Evolutionary conservation across 2,113 vertebrate species (phyloP).

Genomic region (Chaetorhynchus papuensis): DNA sequence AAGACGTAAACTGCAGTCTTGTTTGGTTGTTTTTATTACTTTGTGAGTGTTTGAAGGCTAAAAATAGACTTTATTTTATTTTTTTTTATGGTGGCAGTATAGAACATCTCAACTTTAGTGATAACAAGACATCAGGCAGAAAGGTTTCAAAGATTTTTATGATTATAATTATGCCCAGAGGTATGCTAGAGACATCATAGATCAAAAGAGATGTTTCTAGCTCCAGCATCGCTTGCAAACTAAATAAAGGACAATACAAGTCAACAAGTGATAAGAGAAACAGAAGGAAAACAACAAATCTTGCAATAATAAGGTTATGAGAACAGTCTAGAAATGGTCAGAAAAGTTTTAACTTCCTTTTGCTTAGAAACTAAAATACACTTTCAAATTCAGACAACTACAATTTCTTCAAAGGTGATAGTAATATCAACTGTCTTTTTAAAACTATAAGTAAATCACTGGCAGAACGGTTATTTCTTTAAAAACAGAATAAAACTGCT

Average conservation of each 20-base stretch:
- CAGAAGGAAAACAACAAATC: not conserved
- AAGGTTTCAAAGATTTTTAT: constrained; percentile 43
- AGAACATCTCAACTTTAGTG: not conserved
- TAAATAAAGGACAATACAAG: constrained; percentile 22
- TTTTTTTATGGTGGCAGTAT: not conserved
- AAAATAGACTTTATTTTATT: constrained; percentile 16
- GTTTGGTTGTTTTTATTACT: not conserved
- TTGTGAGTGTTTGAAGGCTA: constrained; percentile 1
- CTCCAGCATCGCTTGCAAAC: not conserved
- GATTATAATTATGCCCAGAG: constrained; percentile 47
- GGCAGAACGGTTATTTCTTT: not conserved
- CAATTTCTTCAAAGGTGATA: not conserved
- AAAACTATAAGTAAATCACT: not conserved
- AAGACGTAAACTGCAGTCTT: not conserved
- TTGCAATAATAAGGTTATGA: not conserved
- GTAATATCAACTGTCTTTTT: not conserved
- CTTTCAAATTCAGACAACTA: not conserved
- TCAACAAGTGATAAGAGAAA: not conserved
- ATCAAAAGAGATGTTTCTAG: constrained; percentile 26
- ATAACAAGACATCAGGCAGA: not conserved
- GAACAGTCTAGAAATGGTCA: not conserved
- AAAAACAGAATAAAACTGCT: not conserved
- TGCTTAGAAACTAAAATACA: not conserved
- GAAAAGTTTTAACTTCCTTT: not conserved
- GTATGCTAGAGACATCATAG: not conserved